Conservation (phyloP, 2,888 invertebrate species). For the Xestia rhomboidea region DNA sequence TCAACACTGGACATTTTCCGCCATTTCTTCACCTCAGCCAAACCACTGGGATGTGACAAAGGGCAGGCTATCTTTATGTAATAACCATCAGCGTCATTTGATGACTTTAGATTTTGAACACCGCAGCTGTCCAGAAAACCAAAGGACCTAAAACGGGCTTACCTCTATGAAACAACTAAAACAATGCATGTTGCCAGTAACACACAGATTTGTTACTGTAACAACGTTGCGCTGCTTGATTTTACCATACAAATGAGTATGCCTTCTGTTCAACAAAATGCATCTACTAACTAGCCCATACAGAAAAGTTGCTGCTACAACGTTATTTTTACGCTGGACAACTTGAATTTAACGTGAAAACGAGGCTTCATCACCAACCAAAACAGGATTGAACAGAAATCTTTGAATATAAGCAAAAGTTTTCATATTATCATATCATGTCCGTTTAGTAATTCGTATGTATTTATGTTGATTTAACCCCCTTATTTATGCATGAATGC, state of each 20-base stretch:
- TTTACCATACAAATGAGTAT: not conserved
- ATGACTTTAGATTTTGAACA: not conserved
- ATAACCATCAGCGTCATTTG: not conserved
- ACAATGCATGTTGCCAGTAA: not conserved
- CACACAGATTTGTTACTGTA: not conserved
- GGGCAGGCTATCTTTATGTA: not conserved
- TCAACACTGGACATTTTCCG: not conserved
- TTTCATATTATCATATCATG: not conserved
- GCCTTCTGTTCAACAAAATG: not conserved
- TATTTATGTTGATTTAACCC: slow-evolving; percentile 32
- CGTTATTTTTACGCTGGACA: not conserved
- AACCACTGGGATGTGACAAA: not conserved
- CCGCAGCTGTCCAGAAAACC: not conserved
- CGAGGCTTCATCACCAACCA: not conserved
- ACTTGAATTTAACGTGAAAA: not conserved
- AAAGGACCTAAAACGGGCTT: not conserved
- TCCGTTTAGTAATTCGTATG: slow-evolving; percentile 26
- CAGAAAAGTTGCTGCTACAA: not conserved
- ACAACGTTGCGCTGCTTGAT: not conserved
- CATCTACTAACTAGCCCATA: not conserved
- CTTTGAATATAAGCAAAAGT: slow-evolving; percentile 5
- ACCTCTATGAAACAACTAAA: too few relatives aligned
- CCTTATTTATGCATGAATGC: slow-evolving; percentile 31
- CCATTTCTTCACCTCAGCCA: not conserved
- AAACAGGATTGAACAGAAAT: not conserved